Conservation (phyloP, 2,797 vertebrate genomes). For the Parauchenoglanis ngamensis region DNA sequence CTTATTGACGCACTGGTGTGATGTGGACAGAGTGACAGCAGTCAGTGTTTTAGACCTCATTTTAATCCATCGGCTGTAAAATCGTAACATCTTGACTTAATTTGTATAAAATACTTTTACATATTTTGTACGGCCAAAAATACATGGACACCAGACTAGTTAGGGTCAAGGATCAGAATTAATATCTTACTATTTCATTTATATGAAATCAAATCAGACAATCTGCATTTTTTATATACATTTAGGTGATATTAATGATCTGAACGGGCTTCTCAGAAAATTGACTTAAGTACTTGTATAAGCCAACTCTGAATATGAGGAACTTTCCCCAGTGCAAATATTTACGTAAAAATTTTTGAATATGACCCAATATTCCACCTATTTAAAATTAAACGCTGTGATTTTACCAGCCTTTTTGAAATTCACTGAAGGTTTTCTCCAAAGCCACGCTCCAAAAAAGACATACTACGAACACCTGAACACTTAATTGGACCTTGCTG, state of each 20-base stretch:
- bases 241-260: too few relatives aligned
- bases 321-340: background rate
- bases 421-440: background rate
- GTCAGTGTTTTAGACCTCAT: background rate
- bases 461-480: background rate
- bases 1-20: background rate
- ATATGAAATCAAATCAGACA: too few relatives aligned
- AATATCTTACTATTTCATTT: background rate
- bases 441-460: background rate
- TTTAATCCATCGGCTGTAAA: background rate
- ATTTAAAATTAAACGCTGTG: background rate
- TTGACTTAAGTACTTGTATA: background rate
- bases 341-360: background rate
- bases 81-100: background rate
- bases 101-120: background rate
- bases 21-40: background rate
- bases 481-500: background rate
- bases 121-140: background rate
- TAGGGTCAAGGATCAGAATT: background rate
- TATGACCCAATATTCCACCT: background rate
- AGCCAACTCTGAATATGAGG: background rate
- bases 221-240: too few relatives aligned
- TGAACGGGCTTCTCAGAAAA: background rate
- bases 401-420: background rate
- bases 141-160: background rate